phyloP scores from a whole-genome alignment of 1,140 invertebrate species.

The Panulirus ornatus region DNA sequence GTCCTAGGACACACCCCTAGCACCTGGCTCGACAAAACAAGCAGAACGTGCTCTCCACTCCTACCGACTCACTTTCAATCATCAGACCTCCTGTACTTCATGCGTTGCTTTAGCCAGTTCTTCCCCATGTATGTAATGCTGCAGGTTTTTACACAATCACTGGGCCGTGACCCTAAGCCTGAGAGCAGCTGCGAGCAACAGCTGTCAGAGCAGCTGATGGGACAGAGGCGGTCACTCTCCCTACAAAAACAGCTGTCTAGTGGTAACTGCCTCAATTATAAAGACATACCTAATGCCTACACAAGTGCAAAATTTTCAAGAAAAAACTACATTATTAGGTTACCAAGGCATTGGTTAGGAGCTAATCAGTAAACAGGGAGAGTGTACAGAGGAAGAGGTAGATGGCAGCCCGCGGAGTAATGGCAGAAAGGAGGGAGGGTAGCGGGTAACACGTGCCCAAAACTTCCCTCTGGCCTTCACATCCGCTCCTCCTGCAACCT shows the following conservation, averaged over 20 bases:
- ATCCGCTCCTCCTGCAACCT: conserved; percentile 25
- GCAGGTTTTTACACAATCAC: not conserved
- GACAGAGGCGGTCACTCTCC: not conserved
- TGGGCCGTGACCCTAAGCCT: not conserved
- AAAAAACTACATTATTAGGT: too few relatives aligned
- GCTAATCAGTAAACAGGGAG: too few relatives aligned
- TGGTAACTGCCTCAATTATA: too few relatives aligned
- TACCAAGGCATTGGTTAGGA: too few relatives aligned
- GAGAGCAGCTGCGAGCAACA: not conserved
- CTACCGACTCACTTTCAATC: too few relatives aligned
- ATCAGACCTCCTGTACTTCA: too few relatives aligned
- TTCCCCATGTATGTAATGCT: not conserved
- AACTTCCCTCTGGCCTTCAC: not conserved
- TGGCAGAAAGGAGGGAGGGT: not conserved
- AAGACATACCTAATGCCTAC: too few relatives aligned
- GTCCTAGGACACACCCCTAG: too few relatives aligned
- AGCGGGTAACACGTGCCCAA: conserved; percentile 49
- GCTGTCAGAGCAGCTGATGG: conserved; percentile 16
- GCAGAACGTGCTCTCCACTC: too few relatives aligned
- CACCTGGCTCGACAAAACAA: too few relatives aligned
- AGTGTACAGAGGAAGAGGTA: conserved; percentile 16
- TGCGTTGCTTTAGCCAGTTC: not conserved
- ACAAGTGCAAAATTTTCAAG: too few relatives aligned
- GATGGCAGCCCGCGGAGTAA: not conserved
- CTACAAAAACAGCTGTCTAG: too few relatives aligned